Base-by-base conservation (phyloP, 2,113 vertebrate species). In the Rattus rattus region DNA sequence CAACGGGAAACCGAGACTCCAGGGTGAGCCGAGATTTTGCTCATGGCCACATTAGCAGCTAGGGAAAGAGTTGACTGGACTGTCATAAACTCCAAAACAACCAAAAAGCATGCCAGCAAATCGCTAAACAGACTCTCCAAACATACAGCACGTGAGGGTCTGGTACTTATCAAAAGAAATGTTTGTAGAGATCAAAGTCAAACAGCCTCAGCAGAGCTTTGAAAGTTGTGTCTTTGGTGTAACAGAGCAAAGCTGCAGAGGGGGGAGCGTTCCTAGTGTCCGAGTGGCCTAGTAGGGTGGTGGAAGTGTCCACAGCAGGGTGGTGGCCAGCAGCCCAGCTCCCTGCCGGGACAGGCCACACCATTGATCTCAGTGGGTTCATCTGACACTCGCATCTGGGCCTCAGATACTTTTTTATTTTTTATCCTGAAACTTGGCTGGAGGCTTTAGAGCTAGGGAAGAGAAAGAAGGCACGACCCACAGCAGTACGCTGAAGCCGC, bases 151-250 rank as follows among this genome's bases (percentile, higher is more conserved):
- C 7, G 36, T 65, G 54, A 26, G 83, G 75, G 24, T 26, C 63
- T 87, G 90, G 63, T 47, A 80, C 88, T 79, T 91, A 79, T 84
- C 88, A 72, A 52, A 88, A 93, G 75, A 79, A 83, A 83, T 75
- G 39, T 96, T 96, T 93, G 81, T 28, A 70, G 76, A 95, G 81
- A 79, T 84, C 69, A 90, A 92, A 90, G 69, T 76, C 86, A 87
- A 94, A 77, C 36, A n/a, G 70, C 12, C 59, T 49, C 47, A 13
- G 94, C 73, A 87, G 61, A 79, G 43, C 69, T 95, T 89, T 77
- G 76, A 5, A 52, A 83, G 83, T 7, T 30, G 11, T 56, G 36
- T 30, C 43, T 83, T 72, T 90, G 85, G 33, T 59, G 47, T 19
- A 81, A 67, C 56, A 2, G 54, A 84, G 79, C 20, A 36, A 28